Evolutionary conservation across 2,888 invertebrate genomes (phyloP), one percentile per base, ranked within the genome.

Genomic region (Drosophila engyochracea): DNA sequence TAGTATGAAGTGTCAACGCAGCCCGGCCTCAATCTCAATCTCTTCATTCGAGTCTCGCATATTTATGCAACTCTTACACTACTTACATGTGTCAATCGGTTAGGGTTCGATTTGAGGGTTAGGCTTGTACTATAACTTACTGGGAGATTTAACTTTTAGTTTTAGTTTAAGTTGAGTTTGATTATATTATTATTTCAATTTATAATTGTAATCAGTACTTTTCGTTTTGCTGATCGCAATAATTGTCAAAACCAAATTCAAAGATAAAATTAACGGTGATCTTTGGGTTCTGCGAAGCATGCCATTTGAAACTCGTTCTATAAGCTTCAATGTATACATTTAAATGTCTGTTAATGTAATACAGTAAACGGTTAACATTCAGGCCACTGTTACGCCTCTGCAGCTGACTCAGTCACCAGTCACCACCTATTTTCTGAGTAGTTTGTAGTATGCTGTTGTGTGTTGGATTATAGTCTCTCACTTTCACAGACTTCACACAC

Each of bases 401-500:
- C 41, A 62, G 12, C 37, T 59, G 25, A 19, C 37, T n/a, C 31
- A 54, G 51, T 51, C 41, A 4, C 22, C 28, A 54, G 51, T 44
- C 41, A 4, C 22, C 74, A 70, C 66, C 79, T 79, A 74, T 74
- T 77, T 63, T 57, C 31, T 57, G 49, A 14, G 47, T 74, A 44
- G 37, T 25, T 28, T 47, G n/a, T 55, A 25, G 22, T 31, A 37
- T 19, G 35, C 14, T 64, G 44, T 47, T 51, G 30, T 59, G 63
- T 31, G 31, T 67, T 73, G 55, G 41, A 70, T 76, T 76, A 80
- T 68, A 69, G 66, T 70, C 68, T 51, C 41, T 60, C 62, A 67
- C 66, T 51, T 37, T 60, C 62, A 70, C 66, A 70, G 54, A 41
- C 39, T 65, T 52, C 35, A n/a, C 28, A 28, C 44, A 28, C 54